Conservation (phyloP, 2,113 vertebrate species). For the Tinamus guttatus region DNA sequence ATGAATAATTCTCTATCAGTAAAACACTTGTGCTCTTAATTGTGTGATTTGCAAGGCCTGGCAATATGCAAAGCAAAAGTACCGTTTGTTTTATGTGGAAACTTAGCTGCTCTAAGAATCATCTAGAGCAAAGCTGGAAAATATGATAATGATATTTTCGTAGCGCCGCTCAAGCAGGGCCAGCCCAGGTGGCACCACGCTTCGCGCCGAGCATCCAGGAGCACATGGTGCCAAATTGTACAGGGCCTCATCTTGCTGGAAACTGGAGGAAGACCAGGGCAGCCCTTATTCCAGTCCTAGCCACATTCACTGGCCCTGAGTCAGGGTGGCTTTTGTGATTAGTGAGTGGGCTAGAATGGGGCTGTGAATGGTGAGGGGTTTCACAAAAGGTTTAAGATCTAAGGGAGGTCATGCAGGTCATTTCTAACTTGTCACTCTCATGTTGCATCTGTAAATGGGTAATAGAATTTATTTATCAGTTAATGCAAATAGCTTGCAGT, state of each 20-base stretch:
- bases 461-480: neutral
- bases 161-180: neutral
- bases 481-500: neutral
- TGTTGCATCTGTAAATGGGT: fast-evolving
- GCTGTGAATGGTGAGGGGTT: neutral
- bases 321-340: neutral
- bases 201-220: neutral
- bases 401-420: neutral
- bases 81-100: slow-evolving; percentile 55
- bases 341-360: neutral
- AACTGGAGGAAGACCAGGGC: neutral
- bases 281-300: neutral
- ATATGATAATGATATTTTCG: slow-evolving; percentile 40
- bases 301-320: neutral
- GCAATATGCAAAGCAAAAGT: neutral
- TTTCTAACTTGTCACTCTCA: fast-evolving
- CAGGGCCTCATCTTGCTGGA: neutral
- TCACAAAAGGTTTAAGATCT: neutral
- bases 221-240: fast-evolving
- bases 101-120: slow-evolving; percentile 39
- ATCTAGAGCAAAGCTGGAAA: slow-evolving; percentile 38
- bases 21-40: neutral
- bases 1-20: neutral
- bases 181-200: neutral
- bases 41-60: neutral